These are phyloP conservation scores for Umimayanthus kanabou DNA, from an alignment of 92 coral and sea anemone species.

Conservation along the genomic window DNA sequence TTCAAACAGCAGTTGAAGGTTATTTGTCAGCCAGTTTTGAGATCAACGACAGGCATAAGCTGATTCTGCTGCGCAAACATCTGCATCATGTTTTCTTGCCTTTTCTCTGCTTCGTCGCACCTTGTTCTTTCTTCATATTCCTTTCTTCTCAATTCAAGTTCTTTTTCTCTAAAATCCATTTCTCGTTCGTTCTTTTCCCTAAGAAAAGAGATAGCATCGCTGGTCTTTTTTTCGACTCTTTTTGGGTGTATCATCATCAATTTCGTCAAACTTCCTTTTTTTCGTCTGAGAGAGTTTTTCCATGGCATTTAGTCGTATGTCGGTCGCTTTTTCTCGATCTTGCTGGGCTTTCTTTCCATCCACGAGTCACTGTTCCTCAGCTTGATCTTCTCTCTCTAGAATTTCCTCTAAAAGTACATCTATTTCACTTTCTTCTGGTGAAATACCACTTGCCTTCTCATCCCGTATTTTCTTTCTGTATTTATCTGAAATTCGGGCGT, in stretches of 20 bases:
- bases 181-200: neutral
- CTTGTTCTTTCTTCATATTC: neutral
- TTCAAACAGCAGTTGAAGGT: neutral
- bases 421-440: conserved; percentile 28
- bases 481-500: conserved; percentile 44
- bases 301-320: conserved; percentile 32
- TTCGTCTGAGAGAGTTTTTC: conserved; percentile 36
- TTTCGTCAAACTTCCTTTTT: conserved; percentile 31
- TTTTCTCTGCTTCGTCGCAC: neutral
- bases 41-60: conserved; percentile 17
- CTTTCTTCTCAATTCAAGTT: neutral
- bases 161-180: neutral
- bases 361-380: too few species aligned
- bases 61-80: conserved; percentile 31
- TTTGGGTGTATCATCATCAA: neutral
- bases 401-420: conserved; percentile 30
- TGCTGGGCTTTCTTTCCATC: neutral
- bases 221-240: neutral
- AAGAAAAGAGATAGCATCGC: neutral
- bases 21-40: conserved; percentile 19
- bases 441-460: conserved; percentile 52
- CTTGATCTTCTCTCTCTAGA: conserved; percentile 37
- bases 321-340: conserved; percentile 22
- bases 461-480: conserved; percentile 39
- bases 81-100: neutral